Conservation (phyloP, 1,140 invertebrate genomes). For the Magallana gigas region DNA sequence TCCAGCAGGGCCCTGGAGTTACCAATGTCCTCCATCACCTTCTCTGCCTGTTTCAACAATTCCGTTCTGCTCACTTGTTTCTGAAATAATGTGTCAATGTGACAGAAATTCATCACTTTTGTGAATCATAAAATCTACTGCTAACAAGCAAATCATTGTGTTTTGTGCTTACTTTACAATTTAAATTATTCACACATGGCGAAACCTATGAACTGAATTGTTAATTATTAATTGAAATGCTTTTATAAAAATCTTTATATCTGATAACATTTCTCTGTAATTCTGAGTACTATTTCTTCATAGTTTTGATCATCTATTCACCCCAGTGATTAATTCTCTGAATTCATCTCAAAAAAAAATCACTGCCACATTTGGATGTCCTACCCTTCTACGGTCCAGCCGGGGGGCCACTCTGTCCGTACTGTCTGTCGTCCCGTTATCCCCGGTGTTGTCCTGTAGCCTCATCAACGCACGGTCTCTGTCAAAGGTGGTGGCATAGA, state of each 20-base stretch:
- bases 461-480: constrained; percentile 92
- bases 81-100: constrained; percentile 81
- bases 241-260: too few relatives aligned
- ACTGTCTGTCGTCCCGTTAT: constrained; percentile 81
- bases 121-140: too few relatives aligned
- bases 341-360: too few relatives aligned
- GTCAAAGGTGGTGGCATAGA: constrained; percentile 98
- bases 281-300: too few relatives aligned
- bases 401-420: constrained; percentile 94
- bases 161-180: too few relatives aligned
- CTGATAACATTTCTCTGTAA: too few relatives aligned
- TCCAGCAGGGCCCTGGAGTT: constrained; percentile 95
- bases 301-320: too few relatives aligned
- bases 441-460: constrained; percentile 92
- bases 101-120: neutral
- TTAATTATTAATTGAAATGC: too few relatives aligned
- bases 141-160: too few relatives aligned
- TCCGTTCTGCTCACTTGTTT: constrained; percentile 94
- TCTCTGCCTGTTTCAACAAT: constrained; percentile 96
- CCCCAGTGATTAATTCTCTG: too few relatives aligned
- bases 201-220: too few relatives aligned
- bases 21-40: constrained; percentile 95
- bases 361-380: neutral
- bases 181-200: too few relatives aligned
- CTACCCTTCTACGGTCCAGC: constrained; percentile 87